Evolutionary conservation across 2,113 vertebrate species (phyloP), one percentile per base, ranked within the genome.

Genomic region (Cryptomyrus ogoouensis): DNA sequence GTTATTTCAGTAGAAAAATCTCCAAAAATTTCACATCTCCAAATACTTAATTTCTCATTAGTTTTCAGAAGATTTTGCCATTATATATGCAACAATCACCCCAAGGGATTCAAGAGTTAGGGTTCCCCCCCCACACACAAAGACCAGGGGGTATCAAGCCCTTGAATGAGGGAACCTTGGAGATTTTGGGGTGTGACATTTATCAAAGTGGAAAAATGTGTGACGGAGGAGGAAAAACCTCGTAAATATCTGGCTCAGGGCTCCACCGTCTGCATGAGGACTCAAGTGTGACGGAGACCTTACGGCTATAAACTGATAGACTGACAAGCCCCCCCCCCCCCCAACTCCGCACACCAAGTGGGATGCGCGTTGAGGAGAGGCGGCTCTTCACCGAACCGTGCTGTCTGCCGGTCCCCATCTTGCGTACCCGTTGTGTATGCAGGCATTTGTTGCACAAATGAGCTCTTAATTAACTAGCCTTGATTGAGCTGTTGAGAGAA

Each of bases 401-500:
- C 74, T 0, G 35, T 80, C 74, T 80, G 74, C 15, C 15, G 2
- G 74, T 35, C 74, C 35, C 15, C 5, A 35, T 80, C 74, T 42
- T 80, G 74, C 1, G 17, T 35, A 42, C 74, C 74, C 31, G 39
- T 42, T 42, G 74, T 42, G 74, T 39, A 42, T 42, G 74, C 74
- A 80, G 15, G 74, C 31, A 80, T 80, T 42, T 80, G 74, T 42
- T 80, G 62, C n/a, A 5, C 74, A 80, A 80, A 80, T 35, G 74
- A 80, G 74, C 31, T 80, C 35, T 80, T 80, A 80, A 80, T 80
- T 80, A 80, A 80, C 39, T 80, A 80, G 74, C 74, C 74, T 80
- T 42, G 74, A 80, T 80, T 80, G 35, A 80, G 74, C 74, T 80
- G 74, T 80, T 80, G 74, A 80, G 74, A 19, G 31, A 80, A 80